Base-by-base conservation (phyloP, 2,888 invertebrate genomes). In the Ptychoptera contaminata region DNA sequence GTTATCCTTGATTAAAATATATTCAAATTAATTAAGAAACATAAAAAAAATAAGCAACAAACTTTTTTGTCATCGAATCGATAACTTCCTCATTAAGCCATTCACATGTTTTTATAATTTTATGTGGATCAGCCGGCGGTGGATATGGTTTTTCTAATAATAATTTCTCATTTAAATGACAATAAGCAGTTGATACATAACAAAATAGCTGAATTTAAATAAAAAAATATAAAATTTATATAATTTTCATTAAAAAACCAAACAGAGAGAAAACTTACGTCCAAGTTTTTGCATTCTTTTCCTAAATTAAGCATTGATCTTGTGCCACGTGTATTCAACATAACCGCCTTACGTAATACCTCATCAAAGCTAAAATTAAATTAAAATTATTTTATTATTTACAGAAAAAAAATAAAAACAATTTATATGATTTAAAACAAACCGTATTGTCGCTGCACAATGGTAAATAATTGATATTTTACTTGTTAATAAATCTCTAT, bases 311-410 rank as follows among this genome's bases (percentile, higher is more conserved):
- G 61, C 71, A 96, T 79, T 49, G 82, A 74, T 59, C 87, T 84
- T 1, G 93, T 93, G 34, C 92, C 96, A 46, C 90, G 72, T 0
- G 92, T 85, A 65, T 97, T 98, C 63, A 97, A 71, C 44, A 92
- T 69, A 8, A 96, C 85, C 1, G 97, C 92, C 51, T 77, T 79
- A 58, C 85, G 86, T 42, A 98, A 69, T 14, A 82, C 76, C 61
- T 96, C 96, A 62, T 97, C 94, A 59, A 97, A 92, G 54, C 79
- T 75, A 23, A 23, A 23, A 5, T 23, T 7, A 23, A 23, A 23
- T 23, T 5, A 23, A 23, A 23, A 23, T n/a, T n/a, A 23, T 23
- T 23, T 23, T 7, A 23, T 23, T 23, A 23, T 5, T 5, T 23
- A 23, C 3, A 23, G 3, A 5, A 7, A 3, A 23, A 23, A 3